phyloP scores from a whole-genome alignment of 2,888 invertebrate species.

The Oxytorus armatus region DNA sequence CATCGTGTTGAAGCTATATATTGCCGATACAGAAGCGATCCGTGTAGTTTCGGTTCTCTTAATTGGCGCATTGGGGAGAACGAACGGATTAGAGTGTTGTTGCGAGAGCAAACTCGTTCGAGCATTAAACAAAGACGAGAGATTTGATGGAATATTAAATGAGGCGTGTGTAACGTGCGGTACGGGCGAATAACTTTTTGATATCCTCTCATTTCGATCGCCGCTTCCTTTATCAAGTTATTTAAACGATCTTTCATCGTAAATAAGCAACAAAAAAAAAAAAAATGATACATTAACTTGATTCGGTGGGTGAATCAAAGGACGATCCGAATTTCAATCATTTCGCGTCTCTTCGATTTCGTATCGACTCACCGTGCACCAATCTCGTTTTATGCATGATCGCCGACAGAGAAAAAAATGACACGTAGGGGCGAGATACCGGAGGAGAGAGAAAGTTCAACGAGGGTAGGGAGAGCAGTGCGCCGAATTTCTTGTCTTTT shows the following conservation, averaged over 20 bases:
- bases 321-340: conserved; percentile 25
- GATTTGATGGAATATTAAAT: neutral
- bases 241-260: neutral
- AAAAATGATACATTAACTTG: neutral
- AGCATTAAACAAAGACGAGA: conserved; percentile 6
- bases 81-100: neutral
- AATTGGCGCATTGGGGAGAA: conserved; percentile 29
- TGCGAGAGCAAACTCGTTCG: conserved; percentile 34
- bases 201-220: conserved; percentile 19
- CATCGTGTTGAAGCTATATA: conserved; percentile 15
- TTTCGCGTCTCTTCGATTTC: conserved; percentile 47
- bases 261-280: neutral
- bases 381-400: conserved; percentile 20
- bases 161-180: conserved; percentile 1
- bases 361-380: conserved; percentile 33
- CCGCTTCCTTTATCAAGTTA: neutral
- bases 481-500: conserved; percentile 18
- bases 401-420: conserved; percentile 30
- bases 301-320: conserved; percentile 1
- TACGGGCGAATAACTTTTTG: conserved; percentile 25
- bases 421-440: neutral
- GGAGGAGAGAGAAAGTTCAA: neutral
- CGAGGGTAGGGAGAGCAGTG: neutral
- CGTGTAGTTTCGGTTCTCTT: conserved; percentile 32
- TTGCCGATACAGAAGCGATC: conserved; percentile 2